phyloP scores from a whole-genome alignment of 2,113 vertebrate genomes.

The Ahaetulla prasina region DNA sequence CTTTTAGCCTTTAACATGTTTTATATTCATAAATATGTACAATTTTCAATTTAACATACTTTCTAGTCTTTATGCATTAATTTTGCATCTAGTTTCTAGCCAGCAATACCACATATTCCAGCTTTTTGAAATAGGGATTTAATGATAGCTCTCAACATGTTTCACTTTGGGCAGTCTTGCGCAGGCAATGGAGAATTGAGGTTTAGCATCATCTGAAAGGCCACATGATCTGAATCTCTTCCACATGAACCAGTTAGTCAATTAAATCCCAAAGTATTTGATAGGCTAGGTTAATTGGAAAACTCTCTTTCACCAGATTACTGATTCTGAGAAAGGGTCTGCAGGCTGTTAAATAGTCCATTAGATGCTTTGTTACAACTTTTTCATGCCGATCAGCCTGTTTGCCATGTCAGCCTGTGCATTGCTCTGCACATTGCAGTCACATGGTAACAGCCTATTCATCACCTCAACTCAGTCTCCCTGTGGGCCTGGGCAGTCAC shows the following conservation, averaged over 20 bases:
- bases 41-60: too few species aligned
- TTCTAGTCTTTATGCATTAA: too few species aligned
- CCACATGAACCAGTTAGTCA: neutral
- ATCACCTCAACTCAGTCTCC: too few species aligned
- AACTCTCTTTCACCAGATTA: neutral
- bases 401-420: too few species aligned
- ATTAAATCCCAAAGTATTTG: neutral
- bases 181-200: neutral
- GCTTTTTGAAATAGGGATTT: neutral
- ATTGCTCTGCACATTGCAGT: too few species aligned
- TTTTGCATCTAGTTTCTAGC: too few species aligned
- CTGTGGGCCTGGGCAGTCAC: too few species aligned
- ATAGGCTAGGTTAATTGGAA: neutral
- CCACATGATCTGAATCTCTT: neutral
- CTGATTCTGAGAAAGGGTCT: neutral
- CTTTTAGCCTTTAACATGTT: too few species aligned
- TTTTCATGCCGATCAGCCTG: too few species aligned
- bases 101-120: too few species aligned
- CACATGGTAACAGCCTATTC: too few species aligned
- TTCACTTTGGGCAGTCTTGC: neutral
- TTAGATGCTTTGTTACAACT: neutral
- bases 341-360: neutral
- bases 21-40: too few species aligned
- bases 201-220: neutral
- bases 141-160: neutral